Evolutionary conservation across 2,797 vertebrate species (phyloP).

Genomic region (Thamnophis elegans): DNA sequence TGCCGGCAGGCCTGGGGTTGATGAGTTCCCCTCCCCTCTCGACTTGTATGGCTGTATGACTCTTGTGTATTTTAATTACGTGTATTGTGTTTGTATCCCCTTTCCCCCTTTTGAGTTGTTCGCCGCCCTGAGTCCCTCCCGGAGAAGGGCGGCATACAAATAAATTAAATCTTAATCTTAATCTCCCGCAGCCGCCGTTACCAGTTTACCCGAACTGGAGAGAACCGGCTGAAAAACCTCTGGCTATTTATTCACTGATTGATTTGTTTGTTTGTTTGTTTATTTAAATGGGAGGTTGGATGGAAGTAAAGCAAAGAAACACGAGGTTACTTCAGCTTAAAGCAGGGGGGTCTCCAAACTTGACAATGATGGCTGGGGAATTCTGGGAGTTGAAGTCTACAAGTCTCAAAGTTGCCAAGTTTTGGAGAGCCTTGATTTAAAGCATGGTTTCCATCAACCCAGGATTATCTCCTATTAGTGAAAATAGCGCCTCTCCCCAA

Average conservation of each 20-base stretch:
- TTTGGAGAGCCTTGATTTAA: background rate
- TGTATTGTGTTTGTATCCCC: no score
- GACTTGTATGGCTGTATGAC: no score
- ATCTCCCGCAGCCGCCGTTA: no score
- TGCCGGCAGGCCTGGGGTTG: no score
- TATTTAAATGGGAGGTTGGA: background rate
- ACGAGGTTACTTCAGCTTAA: background rate
- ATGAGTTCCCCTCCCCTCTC: no score
- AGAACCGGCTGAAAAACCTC: no score
- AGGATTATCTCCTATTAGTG: background rate
- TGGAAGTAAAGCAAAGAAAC: background rate
- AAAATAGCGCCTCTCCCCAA: background rate
- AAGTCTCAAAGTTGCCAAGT: background rate
- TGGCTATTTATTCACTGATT: background rate
- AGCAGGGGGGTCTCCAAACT: background rate
- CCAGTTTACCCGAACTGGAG: no score
- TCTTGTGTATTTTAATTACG: no score
- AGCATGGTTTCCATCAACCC: background rate
- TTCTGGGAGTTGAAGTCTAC: background rate
- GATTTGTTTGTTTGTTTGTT: background rate
- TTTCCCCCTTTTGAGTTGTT: no score
- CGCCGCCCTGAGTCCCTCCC: no score
- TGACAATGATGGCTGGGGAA: background rate
- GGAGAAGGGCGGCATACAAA: no score
- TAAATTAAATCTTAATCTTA: no score